Evolutionary conservation across 2,888 invertebrate species (phyloP), one percentile per base, ranked within the genome.

Genomic region (Eurois occulta): DNA sequence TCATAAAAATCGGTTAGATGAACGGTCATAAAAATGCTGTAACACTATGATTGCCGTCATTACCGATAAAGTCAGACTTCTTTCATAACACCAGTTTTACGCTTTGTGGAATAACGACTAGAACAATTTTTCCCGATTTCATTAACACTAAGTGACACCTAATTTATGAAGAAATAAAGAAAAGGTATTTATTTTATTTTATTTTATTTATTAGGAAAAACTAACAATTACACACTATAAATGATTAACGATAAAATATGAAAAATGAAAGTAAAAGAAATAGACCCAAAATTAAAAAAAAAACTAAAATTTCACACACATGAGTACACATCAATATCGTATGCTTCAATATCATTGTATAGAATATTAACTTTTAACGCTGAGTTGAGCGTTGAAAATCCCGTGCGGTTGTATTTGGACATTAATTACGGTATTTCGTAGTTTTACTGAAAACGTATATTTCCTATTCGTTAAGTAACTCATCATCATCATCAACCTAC

Each of bases 1-100:
- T 72, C 28, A 35, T 72, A 35, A 72, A 72, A 35, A 71, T 46
- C n/a, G n/a, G 72, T 46, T 21, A 72, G 35, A 35, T 46, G 41
- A 65, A 28, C n/a, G 46, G 21, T n/a, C 16, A 35, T 46, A 32
- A 71, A 68, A 72, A 35, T 35, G 6, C 6, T 16, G 21, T 35
- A 43, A 70, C 24, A 4, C 8, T 43, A 35, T 35, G 71, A 71
- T 72, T 13, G 43, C 64, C n/a, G 64, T 3, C 64, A n/a, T 70
- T 72, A n/a, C 6, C 72, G 16, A 35, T 46, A 46, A 46, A 71
- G 21, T 3, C 38, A 7, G 38, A 38, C 7, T 38, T 16, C 52
- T 58, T 52, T 38, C 13, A n/a, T n/a, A 55, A 58, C n/a, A 38
- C 11, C 8, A 28, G 21, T 21, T 70, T 70, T 38, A 69, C 11